Base-by-base conservation (phyloP, 1,140 invertebrate species). In the Macrocentrus cingulum region DNA sequence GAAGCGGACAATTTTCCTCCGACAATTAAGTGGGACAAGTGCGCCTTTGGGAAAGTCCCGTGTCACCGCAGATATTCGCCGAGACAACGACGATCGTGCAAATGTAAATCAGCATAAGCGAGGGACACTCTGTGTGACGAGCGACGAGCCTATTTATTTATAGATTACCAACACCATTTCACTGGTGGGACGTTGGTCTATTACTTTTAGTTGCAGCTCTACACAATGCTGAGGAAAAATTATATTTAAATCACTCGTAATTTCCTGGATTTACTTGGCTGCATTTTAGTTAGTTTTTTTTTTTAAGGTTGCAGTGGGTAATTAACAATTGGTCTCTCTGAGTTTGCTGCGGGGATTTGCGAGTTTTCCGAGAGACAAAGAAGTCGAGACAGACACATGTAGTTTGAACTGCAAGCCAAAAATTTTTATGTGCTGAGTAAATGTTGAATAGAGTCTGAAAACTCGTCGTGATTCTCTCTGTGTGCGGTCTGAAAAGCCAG, bases 91-190 rank as follows among this genome's bases (percentile, higher is more conserved):
- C 59, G 59, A 60, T 60, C 41, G 60, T n/a, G n/a, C 59, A 58
- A 66, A 69, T 63, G 67, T 66, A 70, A 70, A 70, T 69, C 64
- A 66, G 65, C 64, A 53, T 66, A 54, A 53, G 59, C 61, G 65
- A 69, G 49, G 64, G 63, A 62, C 56, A 61, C 51, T 32, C 45
- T 57, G n/a, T n/a, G n/a, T n/a, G 63, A 56, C 61, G 62, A 63
- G 58, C 66, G 65, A 71, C 63, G 71, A 62, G 66, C 48, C 66
- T 71, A 70, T 70, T 71, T 72, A 72, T 72, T 72, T 72, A 71
- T 72, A 72, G 70, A 70, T 62, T 59, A 66, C 62, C 56, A 61
- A 63, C 60, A 66, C 59, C 15, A 59, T 52, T 61, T 64, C 57
- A 61, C 59, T 59, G 63, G 64, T 61, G 62, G 61, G 63, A 44